Base-by-base conservation (phyloP, 2,888 invertebrate species). In the Amphiduros pacificus region DNA sequence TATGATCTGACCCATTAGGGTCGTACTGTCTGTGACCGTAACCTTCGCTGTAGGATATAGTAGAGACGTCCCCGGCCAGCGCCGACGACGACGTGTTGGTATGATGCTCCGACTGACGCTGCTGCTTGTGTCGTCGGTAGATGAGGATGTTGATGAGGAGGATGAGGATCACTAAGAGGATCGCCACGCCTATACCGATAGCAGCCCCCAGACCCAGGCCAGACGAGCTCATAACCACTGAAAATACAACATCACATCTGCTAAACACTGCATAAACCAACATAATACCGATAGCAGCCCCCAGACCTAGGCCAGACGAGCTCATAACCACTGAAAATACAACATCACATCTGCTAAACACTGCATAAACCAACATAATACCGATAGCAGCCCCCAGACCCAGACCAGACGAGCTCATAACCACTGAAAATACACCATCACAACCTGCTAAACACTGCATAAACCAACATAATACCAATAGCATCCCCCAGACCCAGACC, bases 1-100 rank as follows among this genome's bases (percentile, higher is more conserved):
- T 44, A 17, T 44, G 44, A 20, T 44, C 44, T 6, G 20, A 20
- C 20, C 4, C 4, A n/a, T n/a, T 5, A 11, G 44, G 44, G 22
- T 44, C 44, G 44, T 44, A 44, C 6, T 20, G 20, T 17, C 44
- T 5, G 22, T 22, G n/a, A 36, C 36, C 17, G 6, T 22, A n/a
- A 20, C 44, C 44, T 44, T 44, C 44, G 6, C 20, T 44, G 44
- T 44, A 44, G n/a, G 44, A 44, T 44, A 44, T 44, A n/a, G 44
- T 44, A 9, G 44, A 44, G 5, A 22, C 44, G n/a, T 44, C 44
- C 6, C 44, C 44, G n/a, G 44, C 6, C 22, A 44, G 22, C n/a
- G 44, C 22, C 6, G 44, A n/a, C 22, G 44, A 44, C 5, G 44
- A 44, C 5, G 44, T 44, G 44, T 44, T 44, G 6, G 44, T 44